Conservation (phyloP, 2,113 vertebrate species). For the Poecilia latipinna region DNA sequence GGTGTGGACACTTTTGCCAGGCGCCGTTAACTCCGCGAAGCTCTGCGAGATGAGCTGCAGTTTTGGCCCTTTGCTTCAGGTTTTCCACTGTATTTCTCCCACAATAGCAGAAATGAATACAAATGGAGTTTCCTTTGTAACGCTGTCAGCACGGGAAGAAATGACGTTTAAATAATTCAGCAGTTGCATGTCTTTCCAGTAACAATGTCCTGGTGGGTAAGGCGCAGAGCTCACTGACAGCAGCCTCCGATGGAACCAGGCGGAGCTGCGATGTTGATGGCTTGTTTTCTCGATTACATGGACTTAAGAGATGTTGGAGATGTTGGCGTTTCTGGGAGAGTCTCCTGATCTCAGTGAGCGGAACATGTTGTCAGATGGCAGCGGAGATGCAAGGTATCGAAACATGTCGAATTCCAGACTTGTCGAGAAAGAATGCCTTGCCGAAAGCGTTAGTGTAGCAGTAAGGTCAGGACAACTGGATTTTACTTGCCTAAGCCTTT, state of each 20-base stretch:
- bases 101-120: background rate
- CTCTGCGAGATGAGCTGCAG: background rate
- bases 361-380: background rate
- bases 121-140: constrained; percentile 32
- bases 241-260: constrained; percentile 6
- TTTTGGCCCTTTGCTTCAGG: background rate
- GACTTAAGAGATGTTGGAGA: background rate
- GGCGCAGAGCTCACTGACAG: constrained; percentile 14
- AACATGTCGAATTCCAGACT: background rate
- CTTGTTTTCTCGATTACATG: constrained; percentile 2
- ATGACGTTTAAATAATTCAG: constrained; percentile 54
- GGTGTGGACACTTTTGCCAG: background rate
- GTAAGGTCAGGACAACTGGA: constrained; percentile 5
- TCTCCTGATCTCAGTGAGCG: background rate
- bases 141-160: constrained; percentile 23
- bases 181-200: constrained; percentile 31
- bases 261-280: background rate
- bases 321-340: background rate
- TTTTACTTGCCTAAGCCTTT: background rate
- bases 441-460: background rate
- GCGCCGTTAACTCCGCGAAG: background rate
- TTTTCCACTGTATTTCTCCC: constrained; percentile 5
- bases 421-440: constrained; percentile 9
- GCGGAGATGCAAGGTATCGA: background rate
- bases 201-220: constrained; percentile 41